Evolutionary conservation across 64 coral and sea anemone species (phyloP), one percentile per base, ranked within the genome.

Genomic region (Montipora sp.): DNA sequence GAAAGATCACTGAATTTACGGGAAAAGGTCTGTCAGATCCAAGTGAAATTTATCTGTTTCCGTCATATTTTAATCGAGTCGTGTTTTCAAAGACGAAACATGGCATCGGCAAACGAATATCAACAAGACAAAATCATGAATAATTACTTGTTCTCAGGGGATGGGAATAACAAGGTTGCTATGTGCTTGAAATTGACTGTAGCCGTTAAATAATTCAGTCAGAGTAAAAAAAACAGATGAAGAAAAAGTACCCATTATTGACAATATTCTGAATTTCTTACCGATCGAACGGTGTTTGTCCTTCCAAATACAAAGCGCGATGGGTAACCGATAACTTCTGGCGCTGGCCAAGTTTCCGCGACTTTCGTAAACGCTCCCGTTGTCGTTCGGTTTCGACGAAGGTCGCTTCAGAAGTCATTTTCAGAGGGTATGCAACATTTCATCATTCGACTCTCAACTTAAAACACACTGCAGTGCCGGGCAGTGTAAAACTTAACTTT

Each of bases 331-430:
- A 97, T 22, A 97, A 75, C 80, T 84, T 93, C 83, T 94, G 87
- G 60, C 87, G 87, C 14, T 90, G 68, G 21, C 95, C 95, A 61
- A 96, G 92, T 80, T 96, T 96, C 65, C 95, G 49, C 45, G 95
- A 76, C 27, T 96, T 90, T 75, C 92, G 92, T 67, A 94, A 92
- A 21, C 91, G 57, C 77, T 94, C 68, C 44, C 59, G 81, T 68
- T 84, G 22, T 84, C 67, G 5, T 48, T 47, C 12, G 43, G 24
- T 84, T 68, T 84, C 43, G 44, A n/a, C 43, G 44, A n/a, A 18
- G 81, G 36, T 59, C 24, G 36, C 80, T 27, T 77, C 75, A 13
- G 81, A 84, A 47, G 59, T 67, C 81, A 84, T 84, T 57, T 57
- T 57, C 53, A 11, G 11, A 57, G 53, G 53, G 7, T 57, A 7